Conservation (phyloP, 2,888 invertebrate genomes). For the Aleiodes leptofemur region DNA sequence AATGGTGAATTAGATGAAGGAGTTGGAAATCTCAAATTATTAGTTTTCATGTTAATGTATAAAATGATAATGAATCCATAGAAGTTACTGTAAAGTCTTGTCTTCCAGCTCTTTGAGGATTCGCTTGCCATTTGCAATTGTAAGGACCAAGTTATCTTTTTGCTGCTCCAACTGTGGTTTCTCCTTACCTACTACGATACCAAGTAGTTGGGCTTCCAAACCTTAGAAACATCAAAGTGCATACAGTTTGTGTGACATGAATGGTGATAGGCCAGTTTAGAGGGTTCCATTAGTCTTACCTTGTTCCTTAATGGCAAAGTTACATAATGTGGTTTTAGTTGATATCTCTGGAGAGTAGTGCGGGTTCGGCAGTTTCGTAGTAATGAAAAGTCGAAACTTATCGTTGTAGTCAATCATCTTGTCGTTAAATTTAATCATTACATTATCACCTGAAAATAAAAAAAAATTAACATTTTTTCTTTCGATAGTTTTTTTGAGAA, state of each 20-base stretch:
- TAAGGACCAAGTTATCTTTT: slow-evolving; percentile 88
- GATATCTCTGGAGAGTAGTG: slow-evolving; percentile 92
- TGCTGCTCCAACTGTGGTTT: slow-evolving; percentile 92
- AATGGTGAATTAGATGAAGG: too few species aligned
- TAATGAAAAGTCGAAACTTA: slow-evolving; percentile 88
- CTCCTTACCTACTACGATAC: slow-evolving; percentile 92
- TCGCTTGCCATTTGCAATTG: slow-evolving; percentile 87
- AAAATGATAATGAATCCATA: slow-evolving; percentile 4
- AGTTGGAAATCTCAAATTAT: background rate
- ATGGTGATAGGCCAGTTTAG: slow-evolving; percentile 32
- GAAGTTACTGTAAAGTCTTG: slow-evolving; percentile 80
- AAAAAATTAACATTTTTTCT: too few species aligned
- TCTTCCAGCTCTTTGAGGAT: slow-evolving; percentile 88
- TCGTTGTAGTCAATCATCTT: slow-evolving; percentile 85
- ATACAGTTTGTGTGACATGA: slow-evolving; percentile 33
- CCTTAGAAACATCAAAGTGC: slow-evolving; percentile 73
- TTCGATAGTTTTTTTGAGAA: too few species aligned
- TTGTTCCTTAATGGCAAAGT: slow-evolving; percentile 94
- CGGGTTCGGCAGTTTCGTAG: slow-evolving; percentile 83
- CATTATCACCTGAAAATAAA: slow-evolving; percentile 78
- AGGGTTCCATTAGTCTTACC: slow-evolving; percentile 73
- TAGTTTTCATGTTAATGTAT: background rate
- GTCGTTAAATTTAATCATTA: slow-evolving; percentile 89
- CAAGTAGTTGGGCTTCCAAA: slow-evolving; percentile 90
- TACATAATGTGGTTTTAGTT: slow-evolving; percentile 91